Base-by-base conservation (phyloP, 1,140 invertebrate genomes). In the Heliconius eleuchia region DNA sequence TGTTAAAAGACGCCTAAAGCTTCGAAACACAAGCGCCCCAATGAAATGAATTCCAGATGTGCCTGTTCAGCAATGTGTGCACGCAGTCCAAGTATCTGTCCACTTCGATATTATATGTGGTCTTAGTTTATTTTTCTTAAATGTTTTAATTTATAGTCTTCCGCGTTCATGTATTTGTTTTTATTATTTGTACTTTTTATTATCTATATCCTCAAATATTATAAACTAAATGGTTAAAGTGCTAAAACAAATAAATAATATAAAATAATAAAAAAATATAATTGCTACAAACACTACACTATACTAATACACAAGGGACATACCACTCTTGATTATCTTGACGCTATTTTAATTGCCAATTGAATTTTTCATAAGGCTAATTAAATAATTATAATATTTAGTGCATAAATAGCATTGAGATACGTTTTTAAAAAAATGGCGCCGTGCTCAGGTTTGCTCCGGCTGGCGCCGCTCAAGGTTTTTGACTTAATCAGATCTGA, bases 81-180 rank as follows among this genome's bases (percentile, higher is more conserved):
- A 94, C 92, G 92, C 91, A 87, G 88, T 88, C 89, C 92, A 78
- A 88, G 81, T 91, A 86, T 93, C 82, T 94, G 85, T 90, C 89
- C 92, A 92, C 91, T 92, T 91, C 86, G 81, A 90, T 92, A 91
- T 93, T 94, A 92, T 93, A 92, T 94, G 90, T 93, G 92, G 90
- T 92, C 92, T 91, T 92, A 91, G 86, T 92, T 91, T 87, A 80
- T 83, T 86, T 91, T 72, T 84, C 83, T 87, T 85, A 84, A 76
- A 81, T 87, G 80, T 85, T 89, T 88, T 91, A 74, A 86, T 90
- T 89, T 92, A 87, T 90, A 89, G 87, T 87, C 79, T 88, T 89
- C 84, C 86, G 86, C 86, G 84, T 89, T 88, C 87, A 82, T 92
- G 82, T 90, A 83, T 91, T 91, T 83, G 81, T 92, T 91, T 89